Evolutionary conservation across 2,888 invertebrate species (phyloP).

Genomic region (Drosophila histrio): DNA sequence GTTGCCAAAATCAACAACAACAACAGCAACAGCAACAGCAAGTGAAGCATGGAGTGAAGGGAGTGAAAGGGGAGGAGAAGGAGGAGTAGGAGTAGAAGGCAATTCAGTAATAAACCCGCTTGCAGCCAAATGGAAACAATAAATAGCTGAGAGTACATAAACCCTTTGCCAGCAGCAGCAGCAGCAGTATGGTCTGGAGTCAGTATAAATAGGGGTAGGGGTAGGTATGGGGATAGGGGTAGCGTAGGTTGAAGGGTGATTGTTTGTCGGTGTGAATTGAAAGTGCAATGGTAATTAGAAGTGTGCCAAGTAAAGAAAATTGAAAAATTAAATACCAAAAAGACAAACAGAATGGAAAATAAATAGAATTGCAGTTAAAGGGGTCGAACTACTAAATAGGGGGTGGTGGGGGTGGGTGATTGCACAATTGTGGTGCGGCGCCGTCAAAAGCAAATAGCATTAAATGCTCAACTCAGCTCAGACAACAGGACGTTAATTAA

Average conservation of each 20-base stretch:
- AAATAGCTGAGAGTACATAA: constrained; percentile 12
- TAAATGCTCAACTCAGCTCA: constrained; percentile 61
- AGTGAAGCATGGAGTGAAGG: neutral
- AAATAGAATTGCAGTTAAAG: neutral
- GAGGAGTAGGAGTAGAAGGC: neutral
- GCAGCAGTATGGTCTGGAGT: neutral
- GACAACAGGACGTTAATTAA: constrained; percentile 55
- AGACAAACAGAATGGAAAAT: neutral
- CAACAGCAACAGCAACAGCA: constrained; percentile 55
- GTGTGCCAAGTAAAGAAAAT: constrained; percentile 47
- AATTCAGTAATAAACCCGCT: constrained; percentile 52
- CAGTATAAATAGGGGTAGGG: constrained; percentile 8
- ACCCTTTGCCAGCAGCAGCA: neutral
- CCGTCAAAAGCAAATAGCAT: constrained; percentile 72
- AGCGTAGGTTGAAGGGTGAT: neutral
- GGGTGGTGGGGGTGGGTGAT: constrained; percentile 12
- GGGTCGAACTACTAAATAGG: neutral
- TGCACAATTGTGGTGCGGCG: constrained; percentile 45
- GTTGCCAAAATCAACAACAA: constrained; percentile 74
- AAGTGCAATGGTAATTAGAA: constrained; percentile 58
- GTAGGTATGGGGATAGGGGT: neutral
- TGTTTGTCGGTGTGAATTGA: constrained; percentile 44
- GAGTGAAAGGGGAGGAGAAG: neutral
- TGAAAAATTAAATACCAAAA: constrained; percentile 19
- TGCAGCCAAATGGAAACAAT: constrained; percentile 72